Percentiles rank a stretch among this genome's conserved stretches.
Conservation (phyloP, 92 coral and sea anemone genomes). For the Zoanthus solanderi region DNA sequence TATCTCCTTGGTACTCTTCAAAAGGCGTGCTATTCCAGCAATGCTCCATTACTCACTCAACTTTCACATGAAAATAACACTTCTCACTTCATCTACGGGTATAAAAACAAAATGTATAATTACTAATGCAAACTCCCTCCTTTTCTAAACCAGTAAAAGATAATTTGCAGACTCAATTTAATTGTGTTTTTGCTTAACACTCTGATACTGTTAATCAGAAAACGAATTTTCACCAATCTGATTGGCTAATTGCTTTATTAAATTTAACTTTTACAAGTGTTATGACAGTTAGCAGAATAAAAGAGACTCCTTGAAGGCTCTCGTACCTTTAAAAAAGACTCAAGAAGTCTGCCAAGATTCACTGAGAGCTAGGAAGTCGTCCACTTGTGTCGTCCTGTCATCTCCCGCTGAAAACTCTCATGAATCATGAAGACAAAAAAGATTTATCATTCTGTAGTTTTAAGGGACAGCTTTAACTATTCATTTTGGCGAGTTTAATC, state of each 20-base stretch:
- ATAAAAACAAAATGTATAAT: background rate
- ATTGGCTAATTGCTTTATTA: slow-evolving; percentile 45
- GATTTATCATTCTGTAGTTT: slow-evolving; percentile 50
- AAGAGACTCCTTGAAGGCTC: slow-evolving; percentile 23
- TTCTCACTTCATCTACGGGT: background rate
- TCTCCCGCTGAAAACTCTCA: slow-evolving; percentile 44
- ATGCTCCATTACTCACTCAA: slow-evolving; percentile 14
- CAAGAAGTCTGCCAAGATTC: background rate
- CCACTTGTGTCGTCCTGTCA: background rate
- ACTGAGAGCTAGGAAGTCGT: background rate
- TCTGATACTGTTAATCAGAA: slow-evolving; percentile 21
- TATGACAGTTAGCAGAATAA: slow-evolving; percentile 43
- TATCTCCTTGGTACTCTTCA: background rate
- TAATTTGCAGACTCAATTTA: background rate
- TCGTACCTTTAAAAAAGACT: background rate
- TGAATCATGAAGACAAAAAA: slow-evolving; percentile 24
- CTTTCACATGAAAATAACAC: background rate
- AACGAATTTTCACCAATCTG: slow-evolving; percentile 12
- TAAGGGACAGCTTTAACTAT: slow-evolving; percentile 44
- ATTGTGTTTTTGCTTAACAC: slow-evolving; percentile 33
- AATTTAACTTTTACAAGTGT: slow-evolving; percentile 30
- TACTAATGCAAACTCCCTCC: background rate
- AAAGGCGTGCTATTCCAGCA: slow-evolving; percentile 3
- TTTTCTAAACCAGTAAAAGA: background rate
- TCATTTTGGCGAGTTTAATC: slow-evolving; percentile 44